Evolutionary conservation across 2,888 invertebrate genomes (phyloP), one percentile per base, ranked within the genome.

Genomic region (Spisula solida): DNA sequence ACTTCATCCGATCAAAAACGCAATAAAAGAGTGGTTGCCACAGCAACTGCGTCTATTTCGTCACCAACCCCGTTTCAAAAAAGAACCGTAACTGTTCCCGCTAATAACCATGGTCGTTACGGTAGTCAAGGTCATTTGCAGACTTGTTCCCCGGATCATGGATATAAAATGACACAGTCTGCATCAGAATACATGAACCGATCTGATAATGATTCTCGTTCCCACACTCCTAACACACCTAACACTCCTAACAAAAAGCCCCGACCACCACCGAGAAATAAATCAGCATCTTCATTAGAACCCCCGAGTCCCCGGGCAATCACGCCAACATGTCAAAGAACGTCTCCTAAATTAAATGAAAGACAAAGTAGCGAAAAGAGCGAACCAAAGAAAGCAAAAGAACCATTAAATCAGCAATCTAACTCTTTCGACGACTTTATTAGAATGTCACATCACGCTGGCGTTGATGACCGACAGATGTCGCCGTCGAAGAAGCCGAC

Each of bases 1-100:
- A 94, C 95, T 14, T 95, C 95, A 0, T 95, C 95, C 47, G 92
- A 94, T 87, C 93, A 94, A 81, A 91, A 91, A 70, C 87, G 86
- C 47, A 88, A 56, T 48, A 78, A 85, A 29, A 81, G 87, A 29
- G 75, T 86, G n/a, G 41, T 82, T n/a, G 18, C 86, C 0, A 88
- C 81, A 0, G 55, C 75, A 41, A 70, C 81, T 12, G 78, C 80
- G 10, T 79, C 41, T 29, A 75, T 86, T 25, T 56, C 80, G 16
- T 81, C 86, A n/a, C 81, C 88, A n/a, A 79, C 84, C n/a, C 84
- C 47, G 41, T 85, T 47, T 14, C 78, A 55, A 75, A 86, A 82
- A 51, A 78, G 81, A 34, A 75, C 34, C 8, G 51, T 55, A 5
- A 48, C 88, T 25, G 60, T 34, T 41, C 34, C 87, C 8, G 25